Percentiles rank a stretch among this genome's conserved stretches.
Evolutionary conservation across 92 coral and sea anemone genomes (phyloP).

Genomic region (Umimayanthus chanpuru): DNA sequence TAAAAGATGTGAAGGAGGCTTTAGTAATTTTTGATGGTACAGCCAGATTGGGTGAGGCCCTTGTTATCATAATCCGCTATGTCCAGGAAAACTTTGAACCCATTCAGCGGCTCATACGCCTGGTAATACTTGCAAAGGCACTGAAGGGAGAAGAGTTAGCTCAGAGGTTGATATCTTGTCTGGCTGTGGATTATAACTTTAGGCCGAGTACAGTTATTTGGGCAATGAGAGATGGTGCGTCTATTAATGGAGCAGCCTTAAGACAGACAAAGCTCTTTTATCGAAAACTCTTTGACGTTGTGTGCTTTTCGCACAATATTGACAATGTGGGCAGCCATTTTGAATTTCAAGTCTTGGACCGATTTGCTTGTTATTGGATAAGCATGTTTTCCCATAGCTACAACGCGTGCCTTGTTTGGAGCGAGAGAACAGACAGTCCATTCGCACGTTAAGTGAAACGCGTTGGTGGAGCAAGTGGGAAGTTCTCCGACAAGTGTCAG

Average conservation of each 20-base stretch:
- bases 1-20: conserved; percentile 49
- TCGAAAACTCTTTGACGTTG: conserved; percentile 52
- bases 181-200: conserved; percentile 56
- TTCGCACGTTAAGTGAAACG: conserved; percentile 53
- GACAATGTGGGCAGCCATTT: conserved; percentile 59
- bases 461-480: conserved; percentile 60
- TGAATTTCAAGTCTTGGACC: conserved; percentile 55
- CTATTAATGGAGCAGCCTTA: conserved; percentile 58
- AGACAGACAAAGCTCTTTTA: conserved; percentile 53
- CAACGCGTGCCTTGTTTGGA: conserved; percentile 45
- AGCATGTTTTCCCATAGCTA: conserved; percentile 55
- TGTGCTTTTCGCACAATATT: conserved; percentile 49
- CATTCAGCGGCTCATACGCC: conserved; percentile 56
- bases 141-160: conserved; percentile 63
- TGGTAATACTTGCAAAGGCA: conserved; percentile 55
- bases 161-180: conserved; percentile 53
- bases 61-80: conserved; percentile 44
- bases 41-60: conserved; percentile 60
- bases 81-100: conserved; percentile 52
- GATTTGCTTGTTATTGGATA: conserved; percentile 44
- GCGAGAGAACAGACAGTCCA: conserved; percentile 53
- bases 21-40: conserved; percentile 57
- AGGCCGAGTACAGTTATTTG: conserved; percentile 46
- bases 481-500: conserved; percentile 52
- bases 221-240: conserved; percentile 57